Conservation (phyloP, 2,888 invertebrate species). For the Limnephilus auricula region DNA sequence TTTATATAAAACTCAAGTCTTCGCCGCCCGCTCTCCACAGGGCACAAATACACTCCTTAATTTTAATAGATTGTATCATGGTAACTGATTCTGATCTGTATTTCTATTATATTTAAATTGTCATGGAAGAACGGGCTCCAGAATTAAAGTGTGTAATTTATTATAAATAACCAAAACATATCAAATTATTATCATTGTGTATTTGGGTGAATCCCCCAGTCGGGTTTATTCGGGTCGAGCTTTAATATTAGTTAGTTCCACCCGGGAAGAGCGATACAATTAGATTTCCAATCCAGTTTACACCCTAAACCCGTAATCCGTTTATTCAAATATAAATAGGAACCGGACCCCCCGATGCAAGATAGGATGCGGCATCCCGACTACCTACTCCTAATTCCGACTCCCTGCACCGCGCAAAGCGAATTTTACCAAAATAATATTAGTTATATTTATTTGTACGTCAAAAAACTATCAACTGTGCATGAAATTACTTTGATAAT, state of each 20-base stretch:
- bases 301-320: slow-evolving; percentile 56
- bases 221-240: slow-evolving; percentile 38
- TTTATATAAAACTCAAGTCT: no score
- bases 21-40: no score
- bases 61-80: neutral
- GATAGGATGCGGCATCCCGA: slow-evolving; percentile 4
- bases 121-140: neutral
- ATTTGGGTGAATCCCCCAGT: slow-evolving; percentile 14
- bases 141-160: neutral
- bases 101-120: neutral
- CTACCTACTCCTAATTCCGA: neutral
- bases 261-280: slow-evolving; percentile 49
- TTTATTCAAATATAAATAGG: slow-evolving; percentile 59
- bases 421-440: neutral
- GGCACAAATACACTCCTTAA: no score
- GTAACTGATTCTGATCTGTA: neutral
- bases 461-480: neutral
- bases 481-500: neutral
- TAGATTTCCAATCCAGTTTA: slow-evolving; percentile 53
- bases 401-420: neutral
- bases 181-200: slow-evolving; percentile 23
- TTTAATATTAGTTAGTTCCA: slow-evolving; percentile 56
- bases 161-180: slow-evolving; percentile 17
- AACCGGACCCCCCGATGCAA: slow-evolving; percentile 28
- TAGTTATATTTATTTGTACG: neutral